Evolutionary conservation across 2,888 invertebrate species (phyloP), one percentile per base, ranked within the genome.

Genomic region (Ectropis crepuscularia): DNA sequence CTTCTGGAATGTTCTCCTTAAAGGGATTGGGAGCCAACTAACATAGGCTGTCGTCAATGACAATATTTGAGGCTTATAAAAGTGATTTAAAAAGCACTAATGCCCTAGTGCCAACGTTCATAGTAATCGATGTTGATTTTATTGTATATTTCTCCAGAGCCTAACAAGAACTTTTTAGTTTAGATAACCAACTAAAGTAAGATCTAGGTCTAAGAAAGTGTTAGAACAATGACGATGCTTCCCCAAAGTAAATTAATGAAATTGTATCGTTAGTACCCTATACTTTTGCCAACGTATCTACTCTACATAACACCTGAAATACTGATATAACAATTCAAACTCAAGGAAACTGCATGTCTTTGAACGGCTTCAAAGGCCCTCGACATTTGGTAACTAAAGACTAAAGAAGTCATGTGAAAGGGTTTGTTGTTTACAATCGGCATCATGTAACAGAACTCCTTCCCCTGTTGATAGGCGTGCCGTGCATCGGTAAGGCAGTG

Each of bases 391-490:
- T 68, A 67, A 55, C 46, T 63, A 61, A 64, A 55, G 36, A 55
- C 46, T 63, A 61, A 64, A 55, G 36, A 42, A 55, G 55, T 54
- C 48, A 74, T 78, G 73, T 81, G 74, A 81, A 83, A 78, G 80
- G 81, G 79, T 75, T 78, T 73, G 72, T 83, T 80, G 82, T 84
- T 78, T 84, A 79, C 75, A 80, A 74, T 74, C 73, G 77, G 74
- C 69, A 73, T 78, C 76, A 74, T 78, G 78, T 79, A 81, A 79
- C 83, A 82, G 79, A 77, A 75, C 81, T 81, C 74, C 74, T 77
- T 78, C 80, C 83, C 83, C 79, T 78, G 74, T 72, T 77, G 81
- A 81, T 79, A 85, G 87, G 84, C 86, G 85, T 86, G 87, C 82
- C 83, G 67, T 77, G 82, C 83, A 83, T 86, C 42, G 85, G 80